Evolutionary conservation across 2,888 invertebrate genomes (phyloP).

Genomic region (Pantelozetes paolii): DNA sequence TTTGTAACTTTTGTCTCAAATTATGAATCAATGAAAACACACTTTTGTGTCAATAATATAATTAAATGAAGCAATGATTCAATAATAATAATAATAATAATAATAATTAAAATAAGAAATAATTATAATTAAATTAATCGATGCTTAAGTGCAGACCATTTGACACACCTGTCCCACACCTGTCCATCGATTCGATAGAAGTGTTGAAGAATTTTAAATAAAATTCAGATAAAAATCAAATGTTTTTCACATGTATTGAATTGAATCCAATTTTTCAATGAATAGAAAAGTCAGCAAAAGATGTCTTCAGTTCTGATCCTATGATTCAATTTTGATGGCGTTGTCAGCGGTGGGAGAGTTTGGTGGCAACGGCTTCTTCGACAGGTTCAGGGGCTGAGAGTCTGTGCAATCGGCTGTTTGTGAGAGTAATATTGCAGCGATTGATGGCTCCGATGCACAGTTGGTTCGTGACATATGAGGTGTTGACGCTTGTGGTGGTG

Average conservation of each 20-base stretch:
- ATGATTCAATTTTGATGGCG: slow-evolving; percentile 38
- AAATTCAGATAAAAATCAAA: background rate
- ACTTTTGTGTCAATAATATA: background rate
- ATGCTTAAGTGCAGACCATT: background rate
- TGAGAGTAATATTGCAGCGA: slow-evolving; percentile 41
- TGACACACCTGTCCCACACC: too few species aligned
- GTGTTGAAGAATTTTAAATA: background rate
- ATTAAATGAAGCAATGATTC: background rate
- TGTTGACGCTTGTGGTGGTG: slow-evolving; percentile 34
- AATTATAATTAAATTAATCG: background rate
- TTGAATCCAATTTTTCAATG: slow-evolving; percentile 31
- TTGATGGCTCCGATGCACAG: slow-evolving; percentile 30
- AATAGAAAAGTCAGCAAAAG: slow-evolving; percentile 1
- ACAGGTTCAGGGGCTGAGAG: slow-evolving; percentile 70
- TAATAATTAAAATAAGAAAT: background rate
- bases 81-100: slow-evolving; percentile 6
- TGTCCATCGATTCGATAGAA: background rate
- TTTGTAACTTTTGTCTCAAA: background rate
- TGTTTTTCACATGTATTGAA: slow-evolving; percentile 21
- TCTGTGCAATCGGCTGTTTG: slow-evolving; percentile 41
- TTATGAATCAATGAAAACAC: slow-evolving; percentile 7
- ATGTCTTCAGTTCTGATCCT: background rate
- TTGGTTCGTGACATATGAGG: slow-evolving; percentile 28
- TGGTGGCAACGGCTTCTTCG: slow-evolving; percentile 61
- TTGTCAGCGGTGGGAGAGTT: slow-evolving; percentile 31